A percentile compares a stretch with the other conserved stretches of the same genome.
Conservation (phyloP, 2,113 vertebrate genomes). For the Xenopus laevis region DNA sequence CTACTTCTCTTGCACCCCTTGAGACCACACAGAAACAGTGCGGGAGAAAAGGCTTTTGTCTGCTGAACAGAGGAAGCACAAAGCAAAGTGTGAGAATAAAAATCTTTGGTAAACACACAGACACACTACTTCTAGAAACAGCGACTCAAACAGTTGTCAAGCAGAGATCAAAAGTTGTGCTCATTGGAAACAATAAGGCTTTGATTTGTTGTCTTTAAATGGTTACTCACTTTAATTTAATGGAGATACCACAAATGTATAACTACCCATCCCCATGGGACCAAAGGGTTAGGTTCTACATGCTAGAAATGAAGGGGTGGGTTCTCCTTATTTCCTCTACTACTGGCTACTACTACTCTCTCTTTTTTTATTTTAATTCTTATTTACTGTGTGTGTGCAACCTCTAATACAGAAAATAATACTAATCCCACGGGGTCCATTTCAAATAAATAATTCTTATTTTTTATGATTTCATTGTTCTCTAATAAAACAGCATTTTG, state of each 20-base stretch:
- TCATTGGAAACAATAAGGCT: conserved; percentile 34
- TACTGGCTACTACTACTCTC: too few relatives aligned
- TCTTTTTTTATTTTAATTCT: too few relatives aligned
- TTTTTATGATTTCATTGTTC: too few relatives aligned
- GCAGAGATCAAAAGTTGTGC: conserved; percentile 62
- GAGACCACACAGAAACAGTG: conserved; percentile 71
- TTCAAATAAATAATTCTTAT: too few relatives aligned
- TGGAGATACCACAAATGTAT: conserved; percentile 10
- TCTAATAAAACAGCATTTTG: too few relatives aligned
- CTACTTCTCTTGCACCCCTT: conserved; percentile 54
- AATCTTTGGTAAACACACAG: conserved; percentile 62
- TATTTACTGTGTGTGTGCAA: too few relatives aligned
- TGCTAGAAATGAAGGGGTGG: conserved; percentile 27
- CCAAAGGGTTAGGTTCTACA: conserved; percentile 52
- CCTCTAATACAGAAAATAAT: too few relatives aligned
- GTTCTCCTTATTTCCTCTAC: background rate
- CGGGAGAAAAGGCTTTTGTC: conserved; percentile 54
- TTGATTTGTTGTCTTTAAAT: conserved; percentile 39
- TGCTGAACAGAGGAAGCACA: conserved; percentile 49
- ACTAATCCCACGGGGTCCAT: too few relatives aligned
- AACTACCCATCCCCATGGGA: conserved; percentile 44
- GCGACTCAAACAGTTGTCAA: conserved; percentile 58
- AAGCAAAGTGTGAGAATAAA: conserved; percentile 55
- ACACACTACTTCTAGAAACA: conserved; percentile 55
- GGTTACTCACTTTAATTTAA: conserved; percentile 32